These are phyloP conservation scores for Tilapia sparmanii DNA, from an alignment of 2,113 vertebrate genomes.

Conservation along the genomic window DNA sequence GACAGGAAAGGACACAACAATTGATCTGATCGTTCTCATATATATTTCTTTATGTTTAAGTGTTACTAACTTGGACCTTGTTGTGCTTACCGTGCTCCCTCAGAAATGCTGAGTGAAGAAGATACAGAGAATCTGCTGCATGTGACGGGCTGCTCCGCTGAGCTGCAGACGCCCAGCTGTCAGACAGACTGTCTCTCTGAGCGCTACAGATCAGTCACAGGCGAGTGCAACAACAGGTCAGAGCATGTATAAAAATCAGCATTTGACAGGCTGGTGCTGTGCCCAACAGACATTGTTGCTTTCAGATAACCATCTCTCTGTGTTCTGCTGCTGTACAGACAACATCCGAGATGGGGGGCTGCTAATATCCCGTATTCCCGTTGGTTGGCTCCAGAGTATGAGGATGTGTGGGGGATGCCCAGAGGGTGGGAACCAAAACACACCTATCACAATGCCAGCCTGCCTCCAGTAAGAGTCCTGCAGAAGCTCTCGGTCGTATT, in stretches of 20 bases:
- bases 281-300: not conserved
- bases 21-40: not conserved
- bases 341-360: conserved; percentile 68
- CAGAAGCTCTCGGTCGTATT: not conserved
- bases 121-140: conserved; percentile 66
- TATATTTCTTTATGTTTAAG: not conserved
- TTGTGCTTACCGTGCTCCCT: not conserved
- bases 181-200: conserved; percentile 64
- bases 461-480: conserved; percentile 66
- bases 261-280: not conserved
- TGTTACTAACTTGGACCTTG: not conserved
- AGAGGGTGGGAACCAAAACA: conserved; percentile 69
- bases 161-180: conserved; percentile 59
- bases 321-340: conserved; percentile 29
- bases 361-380: conserved; percentile 73
- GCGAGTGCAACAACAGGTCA: conserved; percentile 77
- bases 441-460: conserved; percentile 63
- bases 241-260: not conserved
- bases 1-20: not conserved
- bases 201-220: conserved; percentile 73
- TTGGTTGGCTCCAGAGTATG: conserved; percentile 73
- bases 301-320: not conserved
- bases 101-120: conserved; percentile 64
- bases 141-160: conserved; percentile 65
- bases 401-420: conserved; percentile 65